Base-by-base conservation (phyloP, 1,140 invertebrate genomes). In the Sarcophaga peregrina region DNA sequence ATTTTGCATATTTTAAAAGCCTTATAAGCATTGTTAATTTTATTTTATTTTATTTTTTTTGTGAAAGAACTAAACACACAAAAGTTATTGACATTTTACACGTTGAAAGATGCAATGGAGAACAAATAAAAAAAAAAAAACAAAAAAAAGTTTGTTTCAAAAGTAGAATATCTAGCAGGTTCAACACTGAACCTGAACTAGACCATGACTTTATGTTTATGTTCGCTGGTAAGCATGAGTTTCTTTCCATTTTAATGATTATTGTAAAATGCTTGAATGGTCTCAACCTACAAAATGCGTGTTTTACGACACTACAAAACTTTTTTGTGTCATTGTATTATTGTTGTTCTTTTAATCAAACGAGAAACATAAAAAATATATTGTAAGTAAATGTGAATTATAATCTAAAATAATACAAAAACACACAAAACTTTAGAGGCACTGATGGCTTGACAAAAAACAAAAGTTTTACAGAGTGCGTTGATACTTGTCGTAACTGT, bases 131-230 rank as follows among this genome's bases (percentile, higher is more conserved):
- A 68, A 15, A 17, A 68, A 68, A 15, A 17, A 62, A 50, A 50
- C 11, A 50, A 68, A 68, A 68, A 20, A 50, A 50, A n/a, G n/a
- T n/a, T 8, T 50, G 48, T 50, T 50, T 11, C 48, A 52, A 52
- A 9, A 10, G 8, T 52, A 10, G 20, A 68, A 68, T 68, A 3
- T 8, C 62, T 25, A 20, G n/a, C n/a, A 68, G 62, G 17, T 9
- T 52, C 75, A 78, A 78, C 75, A 78, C 75, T 78, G 75, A 78
- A 78, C 75, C 75, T 78, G 75, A 78, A 78, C 75, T 78, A 78
- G 75, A 78, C 75, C 75, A 78, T 78, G 75, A 78, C 75, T 50
- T 78, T 78, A 47, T 20, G 17, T 68, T 68, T 8, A 15, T 15
- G 15, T 62, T 15, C 25, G 25, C 25, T 37, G 25, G 25, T 37